Base-by-base conservation (phyloP, 2,797 vertebrate genomes). In the Pempheris klunzingeri region DNA sequence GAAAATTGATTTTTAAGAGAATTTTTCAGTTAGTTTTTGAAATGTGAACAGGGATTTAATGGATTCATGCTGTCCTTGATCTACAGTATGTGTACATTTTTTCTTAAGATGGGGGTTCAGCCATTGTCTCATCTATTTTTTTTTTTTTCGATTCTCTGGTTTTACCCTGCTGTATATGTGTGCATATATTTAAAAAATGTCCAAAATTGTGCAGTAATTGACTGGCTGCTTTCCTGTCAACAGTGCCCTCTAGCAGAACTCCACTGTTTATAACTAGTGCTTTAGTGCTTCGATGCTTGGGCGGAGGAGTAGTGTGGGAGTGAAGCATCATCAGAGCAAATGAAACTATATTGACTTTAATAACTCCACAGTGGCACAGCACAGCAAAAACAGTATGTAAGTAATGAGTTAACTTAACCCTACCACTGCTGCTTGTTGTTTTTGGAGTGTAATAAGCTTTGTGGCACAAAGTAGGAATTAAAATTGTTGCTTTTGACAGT, bases 1-100 rank as follows among this genome's bases (percentile, higher is more conserved):
- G 34, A 75, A 78, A 83, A 78, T 67, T 64, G 71, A 84, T 82
- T 78, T 82, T 78, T 49, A 57, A 66, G 58, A 58, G 14, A 74
- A 58, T 81, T 59, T 81, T 59, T 53, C 43, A 55, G 24, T 71
- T 36, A 2, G 20, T 32, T 34, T 63, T 41, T 72, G 1, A 36
- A 67, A 46, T 17, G 13, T 54, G n/a, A 63, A 34, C 43, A 44
- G 39, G 7, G 50, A 70, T 76, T 71, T 17, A 38, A 4, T 61
- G 11, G 49, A 64, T 55, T 47, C 1, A 22, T 34, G 5, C 1
- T 9, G 4, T 24, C 14, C 44, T 78, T 32, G 15, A 53, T 72
- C 0, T 26, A 32, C 28, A 20, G 52, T 43, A 15, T 34, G 22
- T 67, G 28, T 14, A n/a, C 44, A 44, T 10, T 44, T 12, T 26